Evolutionary conservation across 92 coral and sea anemone genomes (phyloP), one percentile per base, ranked within the genome.

Genomic region (Bergia puertoricense): DNA sequence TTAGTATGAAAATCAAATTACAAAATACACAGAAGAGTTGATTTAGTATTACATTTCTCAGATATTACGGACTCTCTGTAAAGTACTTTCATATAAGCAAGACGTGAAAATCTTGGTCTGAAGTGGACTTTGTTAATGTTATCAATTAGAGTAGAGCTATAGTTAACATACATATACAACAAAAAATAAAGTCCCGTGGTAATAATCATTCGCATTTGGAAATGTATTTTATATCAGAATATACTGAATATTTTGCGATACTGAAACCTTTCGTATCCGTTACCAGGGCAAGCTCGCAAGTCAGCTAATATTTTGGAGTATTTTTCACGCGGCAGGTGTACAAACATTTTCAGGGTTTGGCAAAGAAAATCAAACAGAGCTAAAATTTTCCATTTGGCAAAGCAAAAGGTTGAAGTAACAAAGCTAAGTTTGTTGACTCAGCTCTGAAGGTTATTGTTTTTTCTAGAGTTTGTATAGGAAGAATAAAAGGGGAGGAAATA

Each of bases 291-390:
- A 37, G 86, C 54, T 23, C 67, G 18, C 20, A 68, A 37, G 9
- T 74, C 88, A 90, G 90, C 92, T 80, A 92, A 85, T 89, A 85
- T 85, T 91, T 78, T 86, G 74, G 85, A 30, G 92, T 81, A 90
- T 85, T 90, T 94, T 86, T 86, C 77, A 82, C 67, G 81, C 30
- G 66, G 85, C 98, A 95, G 98, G 96, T 95, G 98, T 88, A 74
- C 90, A 95, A 95, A 94, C 90, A 92, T 23, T 59, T 54, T 86
- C 92, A 86, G 89, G 88, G 82, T 90, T 89, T 90, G 86, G 89
- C 92, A 92, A 91, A 87, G 92, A 91, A 93, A 93, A 88, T 81
- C 85, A 95, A 93, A 93, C 94, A 95, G 71, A 85, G 85, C 65
- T 75, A 81, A 92, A 73, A 74, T 90, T 84, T 89, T 89, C 95